A percentile compares a stretch with the other conserved stretches of the same genome.
These are phyloP conservation scores for Dromococcyx pavoninus DNA, from an alignment of 2,797 vertebrate genomes.

Conservation along the genomic window DNA sequence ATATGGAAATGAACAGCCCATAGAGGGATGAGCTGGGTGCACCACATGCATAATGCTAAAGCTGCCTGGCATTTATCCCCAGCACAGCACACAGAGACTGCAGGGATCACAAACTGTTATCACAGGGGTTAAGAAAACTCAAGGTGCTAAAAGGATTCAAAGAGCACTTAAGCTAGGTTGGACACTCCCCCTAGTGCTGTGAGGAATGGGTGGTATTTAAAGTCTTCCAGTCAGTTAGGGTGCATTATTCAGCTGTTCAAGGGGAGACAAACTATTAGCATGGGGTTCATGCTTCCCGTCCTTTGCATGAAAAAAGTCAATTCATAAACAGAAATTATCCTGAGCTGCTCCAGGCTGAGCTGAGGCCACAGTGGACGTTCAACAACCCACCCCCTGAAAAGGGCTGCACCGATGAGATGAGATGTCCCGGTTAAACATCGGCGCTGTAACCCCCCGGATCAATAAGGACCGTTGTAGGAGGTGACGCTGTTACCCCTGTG, in stretches of 20 bases:
- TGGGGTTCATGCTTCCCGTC: background rate
- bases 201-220: background rate
- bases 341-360: background rate
- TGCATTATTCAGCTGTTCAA: background rate
- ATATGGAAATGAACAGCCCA: slow-evolving; percentile 42
- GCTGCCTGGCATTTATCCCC: background rate
- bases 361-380: background rate
- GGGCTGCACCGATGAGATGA: background rate
- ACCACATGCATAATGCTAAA: background rate
- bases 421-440: rapidly evolving
- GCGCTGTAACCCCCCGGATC: rapidly evolving
- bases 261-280: background rate
- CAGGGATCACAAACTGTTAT: background rate
- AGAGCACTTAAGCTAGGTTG: background rate
- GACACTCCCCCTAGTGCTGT: background rate
- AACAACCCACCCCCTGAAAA: background rate
- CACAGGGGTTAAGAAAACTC: slow-evolving; percentile 1
- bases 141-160: background rate
- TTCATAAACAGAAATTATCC: background rate
- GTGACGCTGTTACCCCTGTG: rapidly evolving
- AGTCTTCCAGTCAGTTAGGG: background rate
- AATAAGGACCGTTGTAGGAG: background rate
- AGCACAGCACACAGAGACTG: background rate
- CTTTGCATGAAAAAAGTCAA: background rate
- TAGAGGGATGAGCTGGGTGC: background rate